These are phyloP conservation scores for Folsomia manolachei DNA, from an alignment of 2,888 invertebrate species.

Conservation along the genomic window DNA sequence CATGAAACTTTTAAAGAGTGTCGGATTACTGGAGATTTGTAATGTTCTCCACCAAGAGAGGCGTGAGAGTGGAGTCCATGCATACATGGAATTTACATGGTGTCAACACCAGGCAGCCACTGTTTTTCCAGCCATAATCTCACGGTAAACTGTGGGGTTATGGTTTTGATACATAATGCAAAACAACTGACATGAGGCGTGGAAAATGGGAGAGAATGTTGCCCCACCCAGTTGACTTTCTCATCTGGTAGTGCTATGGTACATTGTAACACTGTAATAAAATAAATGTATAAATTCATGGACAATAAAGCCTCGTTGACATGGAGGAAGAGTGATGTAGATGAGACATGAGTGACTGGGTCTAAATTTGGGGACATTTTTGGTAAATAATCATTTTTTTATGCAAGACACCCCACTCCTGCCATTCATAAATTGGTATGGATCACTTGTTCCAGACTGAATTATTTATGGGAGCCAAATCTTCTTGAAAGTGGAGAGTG, in stretches of 20 bases:
- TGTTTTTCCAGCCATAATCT: background rate
- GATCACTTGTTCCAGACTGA: slow-evolving; percentile 17
- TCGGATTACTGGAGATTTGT: background rate
- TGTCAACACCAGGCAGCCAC: background rate
- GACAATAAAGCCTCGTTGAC: background rate
- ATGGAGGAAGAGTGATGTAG: background rate
- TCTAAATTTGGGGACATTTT: background rate
- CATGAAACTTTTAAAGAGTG: background rate
- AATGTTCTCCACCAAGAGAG: no score
- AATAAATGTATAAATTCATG: background rate
- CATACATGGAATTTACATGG: no score
- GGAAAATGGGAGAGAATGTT: background rate
- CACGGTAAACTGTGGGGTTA: no score
- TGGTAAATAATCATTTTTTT: background rate
- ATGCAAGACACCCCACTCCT: background rate
- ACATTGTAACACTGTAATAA: background rate
- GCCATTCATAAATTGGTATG: slow-evolving; percentile 29
- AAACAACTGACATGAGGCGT: background rate
- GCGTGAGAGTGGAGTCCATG: no score
- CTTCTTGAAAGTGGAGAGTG: background rate
- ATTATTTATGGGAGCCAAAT: background rate
- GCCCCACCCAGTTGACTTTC: background rate
- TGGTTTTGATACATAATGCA: no score
- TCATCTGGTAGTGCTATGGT: background rate
- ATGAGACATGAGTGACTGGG: background rate